Evolutionary conservation across 2,797 vertebrate genomes (phyloP).

Genomic region (Trichosurus vulpecula): DNA sequence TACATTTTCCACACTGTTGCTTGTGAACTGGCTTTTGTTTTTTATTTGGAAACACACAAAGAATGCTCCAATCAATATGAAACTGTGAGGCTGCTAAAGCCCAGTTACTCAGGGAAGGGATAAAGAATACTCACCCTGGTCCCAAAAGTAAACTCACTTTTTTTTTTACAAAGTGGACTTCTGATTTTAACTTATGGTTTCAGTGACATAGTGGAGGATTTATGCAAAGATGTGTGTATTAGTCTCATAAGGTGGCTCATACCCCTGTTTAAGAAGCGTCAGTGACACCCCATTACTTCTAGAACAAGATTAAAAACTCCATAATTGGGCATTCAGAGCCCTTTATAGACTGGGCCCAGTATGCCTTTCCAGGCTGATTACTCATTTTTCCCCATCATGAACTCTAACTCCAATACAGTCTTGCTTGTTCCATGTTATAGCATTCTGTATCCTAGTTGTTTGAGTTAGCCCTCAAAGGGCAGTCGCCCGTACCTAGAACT

Average conservation of each 20-base stretch:
- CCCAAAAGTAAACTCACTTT: neutral
- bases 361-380: neutral
- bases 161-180: neutral
- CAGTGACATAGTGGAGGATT: neutral
- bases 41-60: conserved; percentile 50
- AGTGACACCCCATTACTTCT: neutral
- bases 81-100: conserved; percentile 60
- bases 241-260: neutral
- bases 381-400: neutral
- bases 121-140: neutral
- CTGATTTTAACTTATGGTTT: conserved; percentile 3
- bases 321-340: neutral
- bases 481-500: neutral
- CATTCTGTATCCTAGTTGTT: neutral
- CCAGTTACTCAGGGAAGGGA: conserved; percentile 42
- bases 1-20: conserved; percentile 64
- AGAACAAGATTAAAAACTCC: neutral
- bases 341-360: neutral
- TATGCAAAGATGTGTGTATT: neutral
- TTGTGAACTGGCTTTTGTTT: conserved; percentile 71
- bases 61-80: conserved; percentile 59
- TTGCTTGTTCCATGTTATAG: neutral
- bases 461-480: neutral
- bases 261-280: neutral
- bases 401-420: neutral